phyloP scores from a whole-genome alignment of 2,113 vertebrate species.

The Thamnaconus septentrionalis region DNA sequence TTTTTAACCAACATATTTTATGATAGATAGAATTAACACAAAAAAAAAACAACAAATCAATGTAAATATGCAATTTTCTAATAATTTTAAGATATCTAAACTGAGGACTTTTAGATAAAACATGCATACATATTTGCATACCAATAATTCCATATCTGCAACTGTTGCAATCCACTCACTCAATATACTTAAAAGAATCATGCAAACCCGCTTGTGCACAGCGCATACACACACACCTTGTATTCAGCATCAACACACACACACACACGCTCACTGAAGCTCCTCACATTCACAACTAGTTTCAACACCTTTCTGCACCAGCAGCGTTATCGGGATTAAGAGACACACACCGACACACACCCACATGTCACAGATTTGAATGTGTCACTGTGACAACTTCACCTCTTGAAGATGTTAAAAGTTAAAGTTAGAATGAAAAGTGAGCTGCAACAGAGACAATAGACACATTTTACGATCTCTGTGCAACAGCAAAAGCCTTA shows the following conservation, averaged over 20 bases:
- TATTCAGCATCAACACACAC: neutral
- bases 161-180: conserved; percentile 5
- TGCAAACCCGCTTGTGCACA: neutral
- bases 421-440: neutral
- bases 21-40: too few relatives aligned
- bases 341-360: neutral
- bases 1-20: too few relatives aligned
- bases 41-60: too few relatives aligned
- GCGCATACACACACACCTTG: neutral
- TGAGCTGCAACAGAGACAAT: too few relatives aligned
- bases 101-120: too few relatives aligned
- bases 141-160: neutral
- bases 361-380: neutral
- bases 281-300: conserved; percentile 45
- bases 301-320: conserved; percentile 50
- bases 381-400: conserved; percentile 26
- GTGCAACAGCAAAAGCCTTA: too few relatives aligned
- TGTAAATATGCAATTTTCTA: too few relatives aligned
- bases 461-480: too few relatives aligned
- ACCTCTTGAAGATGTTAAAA: conserved; percentile 35
- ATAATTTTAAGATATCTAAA: too few relatives aligned
- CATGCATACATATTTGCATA: neutral
- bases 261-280: conserved; percentile 15
- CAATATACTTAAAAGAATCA: too few relatives aligned
- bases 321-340: conserved; percentile 42